Evolutionary conservation across 2,113 vertebrate species (phyloP), one percentile per base, ranked within the genome.

Genomic region (Lepisosteus osseus): DNA sequence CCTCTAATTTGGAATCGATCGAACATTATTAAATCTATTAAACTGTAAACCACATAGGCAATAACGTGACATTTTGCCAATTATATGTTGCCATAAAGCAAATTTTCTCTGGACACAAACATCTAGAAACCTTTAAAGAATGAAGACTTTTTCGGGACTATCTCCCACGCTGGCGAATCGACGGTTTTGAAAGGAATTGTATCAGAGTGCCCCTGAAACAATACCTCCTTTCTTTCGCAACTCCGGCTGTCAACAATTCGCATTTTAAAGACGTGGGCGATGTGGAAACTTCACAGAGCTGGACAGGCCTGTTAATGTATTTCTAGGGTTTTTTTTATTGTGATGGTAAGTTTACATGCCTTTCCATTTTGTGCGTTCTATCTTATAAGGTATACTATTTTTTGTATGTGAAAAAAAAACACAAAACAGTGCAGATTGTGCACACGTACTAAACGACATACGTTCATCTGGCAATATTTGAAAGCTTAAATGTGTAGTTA

Each of bases 141-240:
- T 61, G 41, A 61, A 57, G 65, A 61, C 71, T 69, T 55, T 29
- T 63, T 43, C 14, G 14, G 2, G 29, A 12, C 54, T 6, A 17
- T 7, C 29, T 47, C 13, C 42, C 4, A 61, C 14, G 9, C 14
- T n/a, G 47, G 47, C 47, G 5, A 9, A 1, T 1, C 47, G 5
- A 59, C 11, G 42, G 8, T 61, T 69, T 64, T 73, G 74, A 72
- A 71, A 61, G 68, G 71, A 72, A 72, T 72, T 29, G 72, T 67
- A 83, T 83, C 78, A 77, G 72, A 84, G 85, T 85, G 80, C 83
- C 84, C 86, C 89, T 79, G 75, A 84, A 77, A 86, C 82, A 88
- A 76, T 82, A 85, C 82, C 78, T 78, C 84, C 74, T 83, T 86
- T 87, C 83, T 84, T 67, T 45, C 62, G 76, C 67, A 79, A 77